Evolutionary conservation across 2,113 vertebrate genomes (phyloP).

Genomic region (Oxygymnocypris stewartii): DNA sequence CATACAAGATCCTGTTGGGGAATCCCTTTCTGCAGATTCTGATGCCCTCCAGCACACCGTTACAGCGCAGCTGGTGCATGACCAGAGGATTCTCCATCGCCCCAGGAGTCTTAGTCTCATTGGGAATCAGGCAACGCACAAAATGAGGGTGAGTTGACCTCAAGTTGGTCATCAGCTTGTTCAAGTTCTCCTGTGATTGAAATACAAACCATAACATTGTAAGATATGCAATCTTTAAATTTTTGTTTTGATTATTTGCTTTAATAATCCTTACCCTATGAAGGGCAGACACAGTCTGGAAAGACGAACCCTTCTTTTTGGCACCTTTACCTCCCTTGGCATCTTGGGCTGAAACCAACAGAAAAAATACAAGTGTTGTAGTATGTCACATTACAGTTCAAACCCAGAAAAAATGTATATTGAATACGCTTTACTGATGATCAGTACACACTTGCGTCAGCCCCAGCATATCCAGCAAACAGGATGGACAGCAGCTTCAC

Average conservation of each 20-base stretch:
- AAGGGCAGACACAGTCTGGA: slow-evolving; percentile 79
- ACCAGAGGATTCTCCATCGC: slow-evolving; percentile 65
- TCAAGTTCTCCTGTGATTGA: slow-evolving; percentile 79
- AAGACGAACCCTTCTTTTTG: slow-evolving; percentile 80
- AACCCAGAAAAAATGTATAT: not conserved
- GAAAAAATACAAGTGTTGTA: not conserved
- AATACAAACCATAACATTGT: not conserved
- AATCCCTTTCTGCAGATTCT: slow-evolving; percentile 80
- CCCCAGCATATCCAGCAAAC: slow-evolving; percentile 75
- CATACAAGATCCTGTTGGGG: slow-evolving; percentile 79
- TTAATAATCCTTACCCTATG: slow-evolving; percentile 70
- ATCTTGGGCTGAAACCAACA: not conserved
- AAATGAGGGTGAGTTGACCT: slow-evolving; percentile 83
- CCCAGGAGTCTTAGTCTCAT: slow-evolving; percentile 85
- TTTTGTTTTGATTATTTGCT: not conserved
- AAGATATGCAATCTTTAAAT: not conserved
- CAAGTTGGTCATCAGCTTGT: slow-evolving; percentile 84
- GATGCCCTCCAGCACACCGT: slow-evolving; percentile 75
- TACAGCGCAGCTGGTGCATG: slow-evolving; percentile 80
- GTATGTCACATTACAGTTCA: not conserved
- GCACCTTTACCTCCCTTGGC: slow-evolving; percentile 60
- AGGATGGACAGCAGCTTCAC: slow-evolving; percentile 74
- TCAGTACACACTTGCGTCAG: slow-evolving; percentile 64
- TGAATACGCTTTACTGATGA: not conserved
- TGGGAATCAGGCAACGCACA: slow-evolving; percentile 84